Conservation (phyloP, 2,113 vertebrate genomes). For the Gavialis gangeticus region DNA sequence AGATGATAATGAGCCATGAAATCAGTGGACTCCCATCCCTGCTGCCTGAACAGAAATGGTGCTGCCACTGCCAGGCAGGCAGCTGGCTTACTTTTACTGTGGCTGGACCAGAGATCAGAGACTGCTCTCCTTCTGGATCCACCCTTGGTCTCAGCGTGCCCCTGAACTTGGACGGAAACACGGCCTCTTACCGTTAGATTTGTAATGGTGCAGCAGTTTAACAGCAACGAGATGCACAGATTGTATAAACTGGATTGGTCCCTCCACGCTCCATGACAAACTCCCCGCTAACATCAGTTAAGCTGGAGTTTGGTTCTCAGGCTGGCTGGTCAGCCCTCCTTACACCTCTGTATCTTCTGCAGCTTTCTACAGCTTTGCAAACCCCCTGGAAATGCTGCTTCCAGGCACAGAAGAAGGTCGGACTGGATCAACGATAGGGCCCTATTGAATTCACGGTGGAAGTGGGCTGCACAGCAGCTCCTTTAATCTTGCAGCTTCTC, state of each 20-base stretch:
- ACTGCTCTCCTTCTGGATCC: no score
- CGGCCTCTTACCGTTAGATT: neutral
- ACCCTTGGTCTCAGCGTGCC: neutral
- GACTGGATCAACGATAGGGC: no score
- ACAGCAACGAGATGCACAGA: neutral
- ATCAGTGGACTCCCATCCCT: no score
- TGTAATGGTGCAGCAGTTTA: neutral
- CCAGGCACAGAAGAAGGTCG: no score
- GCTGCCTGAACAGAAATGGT: no score
- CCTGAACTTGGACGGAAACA: neutral
- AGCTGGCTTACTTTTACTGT: no score
- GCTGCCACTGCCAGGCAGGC: no score
- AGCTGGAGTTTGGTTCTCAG: neutral
- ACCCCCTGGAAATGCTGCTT: neutral
- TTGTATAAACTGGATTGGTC: neutral
- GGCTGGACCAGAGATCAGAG: no score
- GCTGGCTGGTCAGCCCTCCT: neutral
- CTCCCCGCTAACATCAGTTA: neutral
- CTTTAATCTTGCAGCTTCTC: neutral
- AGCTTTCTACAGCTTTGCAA: neutral
- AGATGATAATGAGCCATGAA: no score
- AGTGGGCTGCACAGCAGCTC: no score
- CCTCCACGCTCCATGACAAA: neutral
- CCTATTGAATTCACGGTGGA: no score
- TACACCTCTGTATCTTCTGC: neutral